These are phyloP conservation scores for Mus minutoides DNA, from an alignment of 2,797 vertebrate genomes.

Conservation along the genomic window DNA sequence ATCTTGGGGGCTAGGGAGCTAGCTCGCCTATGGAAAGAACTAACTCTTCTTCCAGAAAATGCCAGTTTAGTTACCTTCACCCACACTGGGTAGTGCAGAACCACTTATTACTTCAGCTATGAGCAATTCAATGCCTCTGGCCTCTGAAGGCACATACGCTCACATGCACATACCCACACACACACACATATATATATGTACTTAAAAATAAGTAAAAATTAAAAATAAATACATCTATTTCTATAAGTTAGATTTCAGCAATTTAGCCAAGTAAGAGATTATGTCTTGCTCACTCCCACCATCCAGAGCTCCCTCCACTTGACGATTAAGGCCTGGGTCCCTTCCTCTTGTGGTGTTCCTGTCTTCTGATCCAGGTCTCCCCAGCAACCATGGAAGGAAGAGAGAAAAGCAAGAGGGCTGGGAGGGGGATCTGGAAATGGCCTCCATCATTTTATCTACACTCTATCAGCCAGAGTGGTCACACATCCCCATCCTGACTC, in stretches of 20 bases:
- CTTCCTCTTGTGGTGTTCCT: neutral
- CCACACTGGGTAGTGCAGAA: neutral
- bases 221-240: neutral
- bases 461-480: neutral
- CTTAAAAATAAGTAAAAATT: neutral
- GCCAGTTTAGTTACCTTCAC: neutral
- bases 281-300: neutral
- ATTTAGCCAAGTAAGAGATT: neutral
- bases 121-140: neutral
- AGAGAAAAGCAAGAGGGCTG: neutral
- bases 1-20: neutral
- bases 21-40: neutral
- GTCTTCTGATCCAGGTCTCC: neutral
- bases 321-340: neutral
- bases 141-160: too few relatives aligned
- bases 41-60: neutral
- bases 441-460: neutral
- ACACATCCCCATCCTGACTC: neutral
- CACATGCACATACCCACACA: neutral
- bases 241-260: neutral
- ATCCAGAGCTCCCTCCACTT: neutral
- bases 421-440: neutral
- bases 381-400: neutral
- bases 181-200: too few relatives aligned
- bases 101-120: neutral